Evolutionary conservation across 2,113 vertebrate species (phyloP).

Genomic region (Mystacornis crossleyi): DNA sequence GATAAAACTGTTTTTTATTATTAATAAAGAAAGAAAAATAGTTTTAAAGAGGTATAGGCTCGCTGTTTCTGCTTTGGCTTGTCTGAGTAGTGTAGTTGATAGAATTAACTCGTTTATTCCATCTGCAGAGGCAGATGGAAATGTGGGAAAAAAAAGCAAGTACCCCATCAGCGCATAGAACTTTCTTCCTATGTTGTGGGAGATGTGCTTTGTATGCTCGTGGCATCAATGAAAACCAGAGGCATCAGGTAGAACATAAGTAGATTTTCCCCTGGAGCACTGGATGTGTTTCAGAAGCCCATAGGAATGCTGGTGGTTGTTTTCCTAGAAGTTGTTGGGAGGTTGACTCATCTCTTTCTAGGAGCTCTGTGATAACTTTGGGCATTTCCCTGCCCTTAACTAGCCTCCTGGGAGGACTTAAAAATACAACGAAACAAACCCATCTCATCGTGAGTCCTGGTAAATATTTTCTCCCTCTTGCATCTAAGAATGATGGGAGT

Average conservation of each 20-base stretch:
- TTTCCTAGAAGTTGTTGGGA: constrained; percentile 2
- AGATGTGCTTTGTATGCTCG: background rate
- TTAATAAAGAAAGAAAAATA: background rate
- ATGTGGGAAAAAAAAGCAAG: background rate
- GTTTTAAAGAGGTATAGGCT: background rate
- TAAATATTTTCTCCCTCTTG: background rate
- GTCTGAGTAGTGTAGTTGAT: background rate
- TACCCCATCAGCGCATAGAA: accelerated
- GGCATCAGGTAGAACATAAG: accelerated
- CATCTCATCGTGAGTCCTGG: accelerated
- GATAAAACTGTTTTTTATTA: background rate
- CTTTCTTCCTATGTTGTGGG: accelerated
- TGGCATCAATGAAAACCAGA: background rate
- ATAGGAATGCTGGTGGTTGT: background rate
- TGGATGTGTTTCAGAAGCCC: background rate
- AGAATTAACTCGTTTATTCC: background rate
- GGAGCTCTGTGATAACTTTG: background rate
- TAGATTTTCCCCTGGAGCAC: background rate
- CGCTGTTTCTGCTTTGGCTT: background rate
- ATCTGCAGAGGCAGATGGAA: background rate
- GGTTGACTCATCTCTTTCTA: constrained; percentile 4
- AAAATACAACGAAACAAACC: constrained; percentile 9
- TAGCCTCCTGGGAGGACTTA: background rate
- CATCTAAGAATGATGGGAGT: background rate
- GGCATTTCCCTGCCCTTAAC: background rate